These are phyloP conservation scores for Borostomias antarcticus DNA, from an alignment of 2,797 vertebrate genomes.

Conservation along the genomic window DNA sequence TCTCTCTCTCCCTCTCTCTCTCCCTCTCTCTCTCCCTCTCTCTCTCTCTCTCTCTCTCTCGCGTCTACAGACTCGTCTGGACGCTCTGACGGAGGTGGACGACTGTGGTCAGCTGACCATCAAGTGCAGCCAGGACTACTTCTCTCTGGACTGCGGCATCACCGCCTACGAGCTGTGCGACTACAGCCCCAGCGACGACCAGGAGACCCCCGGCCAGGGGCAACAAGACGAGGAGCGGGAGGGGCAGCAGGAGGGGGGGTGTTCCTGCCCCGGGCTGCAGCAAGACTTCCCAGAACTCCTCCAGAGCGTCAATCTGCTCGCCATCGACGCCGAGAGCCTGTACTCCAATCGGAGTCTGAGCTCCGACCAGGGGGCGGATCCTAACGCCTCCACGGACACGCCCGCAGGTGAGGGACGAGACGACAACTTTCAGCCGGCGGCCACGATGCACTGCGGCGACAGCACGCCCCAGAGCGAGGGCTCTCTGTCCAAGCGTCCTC, in stretches of 20 bases:
- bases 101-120: slow-evolving; percentile 97
- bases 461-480: slow-evolving; percentile 71
- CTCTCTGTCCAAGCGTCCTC: slow-evolving; percentile 80
- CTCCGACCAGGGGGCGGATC: slow-evolving; percentile 41
- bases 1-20: not conserved
- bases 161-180: slow-evolving; percentile 95
- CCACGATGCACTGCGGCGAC: slow-evolving; percentile 56
- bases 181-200: slow-evolving; percentile 92
- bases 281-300: slow-evolving; percentile 83
- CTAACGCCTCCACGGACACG: slow-evolving; percentile 28
- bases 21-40: no score
- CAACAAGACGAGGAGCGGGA: slow-evolving; percentile 67
- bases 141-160: slow-evolving; percentile 97
- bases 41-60: no score
- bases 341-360: slow-evolving; percentile 61
- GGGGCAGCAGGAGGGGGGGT: slow-evolving; percentile 63
- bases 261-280: slow-evolving; percentile 81
- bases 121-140: slow-evolving; percentile 96
- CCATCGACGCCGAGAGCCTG: slow-evolving; percentile 71
- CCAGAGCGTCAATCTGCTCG: slow-evolving; percentile 81
- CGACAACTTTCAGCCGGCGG: slow-evolving; percentile 19
- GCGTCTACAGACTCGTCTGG: slow-evolving; percentile 84
- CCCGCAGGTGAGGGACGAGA: slow-evolving; percentile 17
- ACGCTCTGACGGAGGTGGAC: slow-evolving; percentile 93
- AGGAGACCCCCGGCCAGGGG: slow-evolving; percentile 64